Evolutionary conservation across 2,797 vertebrate species (phyloP), one percentile per base, ranked within the genome.

Genomic region (Pteronotus mesoamericanus): DNA sequence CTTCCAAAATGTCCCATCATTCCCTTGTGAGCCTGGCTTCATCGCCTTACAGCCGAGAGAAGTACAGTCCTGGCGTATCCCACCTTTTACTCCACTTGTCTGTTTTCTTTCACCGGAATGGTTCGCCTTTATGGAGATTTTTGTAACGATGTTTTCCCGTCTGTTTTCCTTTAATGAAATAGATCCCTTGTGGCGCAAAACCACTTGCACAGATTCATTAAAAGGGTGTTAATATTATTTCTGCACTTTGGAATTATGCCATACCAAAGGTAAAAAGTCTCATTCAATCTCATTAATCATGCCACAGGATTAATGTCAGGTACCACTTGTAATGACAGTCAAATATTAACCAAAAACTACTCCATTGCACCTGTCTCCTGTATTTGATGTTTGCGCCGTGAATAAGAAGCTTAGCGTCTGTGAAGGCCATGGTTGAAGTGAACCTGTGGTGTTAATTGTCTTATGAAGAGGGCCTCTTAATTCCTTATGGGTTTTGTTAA

Each of bases 401-500:
- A 98, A 97, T 97, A 96, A 97, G 77, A 97, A 93, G 92, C 97
- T 97, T 98, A 72, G 57, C 55, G 96, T 88, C 89, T 97, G 97
- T 96, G 78, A 94, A 96, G 88, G 55, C 48, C 0, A 0, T 18
- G 6, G 55, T 83, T 93, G 96, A 97, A 97, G 97, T 95, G 95
- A 97, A 93, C 84, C 96, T 94, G 6, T 74, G 88, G 22, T 15
- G 9, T 97, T 55, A 98, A 97, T 97, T 96, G 89, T 94, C 21
- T 96, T 91, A 91, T 48, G 91, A 98, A 97, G 89, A 98, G 66
- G 5, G 21, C 37, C 96, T 15, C 44, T 97, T 95, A 94, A 96
- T 96, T 94, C 26, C 44, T n/a, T 24, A 82, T 84, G 96, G 77
- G 97, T 97, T 96, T 79, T 94, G 53, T 98, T 96, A 85, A 64